phyloP scores from a whole-genome alignment of 2,113 vertebrate genomes.

The Ancistrus triradiatus region DNA sequence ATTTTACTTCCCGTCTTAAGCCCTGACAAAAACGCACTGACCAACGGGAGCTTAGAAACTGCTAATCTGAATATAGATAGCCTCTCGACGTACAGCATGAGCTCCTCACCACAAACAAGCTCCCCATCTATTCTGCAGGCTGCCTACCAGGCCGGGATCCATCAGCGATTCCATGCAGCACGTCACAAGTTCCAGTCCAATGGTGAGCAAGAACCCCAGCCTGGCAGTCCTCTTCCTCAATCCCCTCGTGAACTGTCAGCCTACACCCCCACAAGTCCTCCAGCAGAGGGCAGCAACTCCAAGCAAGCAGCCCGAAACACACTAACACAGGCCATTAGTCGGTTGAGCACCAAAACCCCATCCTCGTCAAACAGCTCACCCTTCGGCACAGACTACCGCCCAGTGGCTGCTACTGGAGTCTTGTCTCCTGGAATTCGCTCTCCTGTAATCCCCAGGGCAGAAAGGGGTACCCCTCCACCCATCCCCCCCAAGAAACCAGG shows the following conservation, averaged over 20 bases:
- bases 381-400: constrained; percentile 91
- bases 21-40: constrained; percentile 42
- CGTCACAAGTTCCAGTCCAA: constrained; percentile 89
- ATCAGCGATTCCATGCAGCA: constrained; percentile 92
- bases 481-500: constrained; percentile 95
- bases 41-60: constrained; percentile 9
- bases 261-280: constrained; percentile 58
- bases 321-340: constrained; percentile 87
- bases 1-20: constrained; percentile 44
- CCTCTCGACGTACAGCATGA: no score
- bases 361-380: constrained; percentile 78
- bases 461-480: constrained; percentile 89
- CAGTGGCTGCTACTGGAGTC: constrained; percentile 68
- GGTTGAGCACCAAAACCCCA: constrained; percentile 77
- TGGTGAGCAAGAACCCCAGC: constrained; percentile 58
- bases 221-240: constrained; percentile 61
- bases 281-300: constrained; percentile 72
- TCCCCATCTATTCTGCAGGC: constrained; percentile 73
- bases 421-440: constrained; percentile 82
- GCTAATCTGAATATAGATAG: constrained; percentile 44
- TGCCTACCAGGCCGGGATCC: constrained; percentile 91
- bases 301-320: constrained; percentile 91
- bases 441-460: constrained; percentile 81
- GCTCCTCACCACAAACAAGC: constrained; percentile 36
- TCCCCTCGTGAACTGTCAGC: constrained; percentile 72